Base-by-base conservation (phyloP, 2,797 vertebrate genomes). In the Molossus alvarezi region DNA sequence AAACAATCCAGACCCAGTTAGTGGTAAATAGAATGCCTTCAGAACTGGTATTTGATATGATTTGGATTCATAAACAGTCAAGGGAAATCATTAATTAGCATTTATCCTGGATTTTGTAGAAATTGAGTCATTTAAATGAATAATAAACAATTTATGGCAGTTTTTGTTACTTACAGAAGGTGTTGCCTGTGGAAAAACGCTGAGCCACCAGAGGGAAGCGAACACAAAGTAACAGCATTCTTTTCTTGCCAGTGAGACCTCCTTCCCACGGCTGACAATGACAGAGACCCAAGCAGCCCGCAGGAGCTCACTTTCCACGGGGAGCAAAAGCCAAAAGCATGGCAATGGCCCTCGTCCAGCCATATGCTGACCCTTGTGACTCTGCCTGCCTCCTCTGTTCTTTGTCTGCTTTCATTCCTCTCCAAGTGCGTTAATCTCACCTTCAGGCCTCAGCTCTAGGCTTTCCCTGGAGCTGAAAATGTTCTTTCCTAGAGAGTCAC, bases 21-120 rank as follows among this genome's bases (percentile, higher is more conserved):
- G 10, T 77, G 58, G 69, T 79, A 91, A 93, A 77, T n/a, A 86
- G 69, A 86, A 91, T 92, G 69, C 58, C 73, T 83, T 71, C 21
- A 90, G 53, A 62, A 90, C 15, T 79, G 64, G 51, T 62, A 85
- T 60, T 83, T 90, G 55, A 94, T 85, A 77, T 45, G 23, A 92
- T 58, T 23, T 69, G 60, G 58, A 93, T 93, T 87, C 60, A 77
- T 60, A 73, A 76, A 88, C 20, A 76, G 69, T 84, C 57, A 81
- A 76, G 11, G 73, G 45, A 95, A 95, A 51, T 77, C 41, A 97
- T 90, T 96, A 83, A 88, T 95, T 96, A 87, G 45, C 14, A 86
- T 97, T 90, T 75, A 23, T 82, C 27, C 23, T 62, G 41, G 73
- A 94, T 84, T 97, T 83, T 91, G 29, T 53, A 71, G 92, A 73